Conservation (phyloP, 2,888 invertebrate species). For the Myopa testacea region DNA sequence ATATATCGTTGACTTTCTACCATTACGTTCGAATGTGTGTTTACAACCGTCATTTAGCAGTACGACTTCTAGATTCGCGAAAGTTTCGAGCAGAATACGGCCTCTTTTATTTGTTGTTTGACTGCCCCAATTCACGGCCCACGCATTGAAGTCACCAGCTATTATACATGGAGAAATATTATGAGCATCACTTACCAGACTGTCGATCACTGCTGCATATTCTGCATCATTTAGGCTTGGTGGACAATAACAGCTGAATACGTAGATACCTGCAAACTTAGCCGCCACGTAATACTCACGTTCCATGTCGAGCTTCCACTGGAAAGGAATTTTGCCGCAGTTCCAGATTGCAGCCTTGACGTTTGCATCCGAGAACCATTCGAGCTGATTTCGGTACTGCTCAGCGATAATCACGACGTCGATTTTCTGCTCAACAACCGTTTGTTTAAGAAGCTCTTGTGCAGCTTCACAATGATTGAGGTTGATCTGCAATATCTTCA, state of each 20-base stretch:
- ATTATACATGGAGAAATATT: slow-evolving; percentile 40
- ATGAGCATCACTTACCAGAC: slow-evolving; percentile 28
- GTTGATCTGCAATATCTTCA: no score
- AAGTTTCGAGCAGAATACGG: slow-evolving; percentile 5
- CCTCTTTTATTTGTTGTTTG: background rate
- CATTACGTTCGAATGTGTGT: slow-evolving; percentile 6
- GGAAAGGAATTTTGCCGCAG: background rate
- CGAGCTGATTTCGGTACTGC: slow-evolving; percentile 1
- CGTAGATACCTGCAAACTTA: background rate
- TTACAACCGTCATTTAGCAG: slow-evolving; percentile 1
- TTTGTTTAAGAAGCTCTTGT: slow-evolving; percentile 1
- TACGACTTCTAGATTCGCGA: slow-evolving; percentile 7
- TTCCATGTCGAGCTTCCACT: slow-evolving; percentile 11
- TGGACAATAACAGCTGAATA: background rate
- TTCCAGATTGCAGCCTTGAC: slow-evolving; percentile 1
- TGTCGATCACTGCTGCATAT: slow-evolving; percentile 5
- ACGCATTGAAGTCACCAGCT: slow-evolving; percentile 33
- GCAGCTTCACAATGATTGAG: background rate
- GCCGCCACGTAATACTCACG: background rate
- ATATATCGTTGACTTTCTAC: slow-evolving; percentile 6
- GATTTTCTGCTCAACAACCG: slow-evolving; percentile 1
- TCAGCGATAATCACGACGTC: slow-evolving; percentile 1
- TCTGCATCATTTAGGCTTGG: background rate
- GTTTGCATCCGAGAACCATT: slow-evolving; percentile 4
- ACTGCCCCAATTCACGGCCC: slow-evolving; percentile 20